phyloP scores from a whole-genome alignment of 2,888 invertebrate genomes.

The Tetragnatha montana region DNA sequence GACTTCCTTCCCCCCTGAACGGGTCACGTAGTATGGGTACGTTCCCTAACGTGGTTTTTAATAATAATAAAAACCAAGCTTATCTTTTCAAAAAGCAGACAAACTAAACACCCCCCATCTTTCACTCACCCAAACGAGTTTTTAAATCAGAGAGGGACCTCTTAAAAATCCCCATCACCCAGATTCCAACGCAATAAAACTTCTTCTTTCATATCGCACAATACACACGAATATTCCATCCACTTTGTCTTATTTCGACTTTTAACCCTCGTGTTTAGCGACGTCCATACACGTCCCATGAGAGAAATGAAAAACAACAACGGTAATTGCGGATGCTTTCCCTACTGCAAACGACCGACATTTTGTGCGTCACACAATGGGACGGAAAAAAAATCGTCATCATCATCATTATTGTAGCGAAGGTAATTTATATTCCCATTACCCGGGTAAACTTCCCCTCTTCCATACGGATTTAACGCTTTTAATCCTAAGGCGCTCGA shows the following conservation, averaged over 20 bases:
- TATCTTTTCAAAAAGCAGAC: not conserved
- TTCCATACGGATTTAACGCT: conserved; percentile 38
- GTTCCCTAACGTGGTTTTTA: no score
- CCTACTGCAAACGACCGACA: conserved; percentile 4
- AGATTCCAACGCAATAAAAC: no score
- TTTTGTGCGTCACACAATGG: conserved; percentile 9
- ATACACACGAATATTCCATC: no score
- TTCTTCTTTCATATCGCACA: no score
- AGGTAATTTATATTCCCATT: conserved; percentile 48
- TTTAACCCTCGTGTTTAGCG: not conserved
- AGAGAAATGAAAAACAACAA: not conserved
- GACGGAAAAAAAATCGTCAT: not conserved
- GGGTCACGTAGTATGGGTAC: no score
- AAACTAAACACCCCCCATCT: not conserved
- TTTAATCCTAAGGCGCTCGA: no score
- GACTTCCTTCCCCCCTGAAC: no score
- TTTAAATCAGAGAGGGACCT: not conserved
- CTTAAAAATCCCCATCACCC: no score
- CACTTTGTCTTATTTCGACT: not conserved
- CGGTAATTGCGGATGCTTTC: conserved; percentile 9
- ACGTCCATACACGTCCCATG: not conserved
- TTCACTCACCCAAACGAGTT: not conserved
- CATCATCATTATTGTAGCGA: conserved; percentile 46
- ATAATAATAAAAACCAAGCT: not conserved
- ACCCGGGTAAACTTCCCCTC: conserved; percentile 37